These are phyloP conservation scores for Carduelis carduelis DNA, from an alignment of 2,797 vertebrate genomes.

Conservation along the genomic window DNA sequence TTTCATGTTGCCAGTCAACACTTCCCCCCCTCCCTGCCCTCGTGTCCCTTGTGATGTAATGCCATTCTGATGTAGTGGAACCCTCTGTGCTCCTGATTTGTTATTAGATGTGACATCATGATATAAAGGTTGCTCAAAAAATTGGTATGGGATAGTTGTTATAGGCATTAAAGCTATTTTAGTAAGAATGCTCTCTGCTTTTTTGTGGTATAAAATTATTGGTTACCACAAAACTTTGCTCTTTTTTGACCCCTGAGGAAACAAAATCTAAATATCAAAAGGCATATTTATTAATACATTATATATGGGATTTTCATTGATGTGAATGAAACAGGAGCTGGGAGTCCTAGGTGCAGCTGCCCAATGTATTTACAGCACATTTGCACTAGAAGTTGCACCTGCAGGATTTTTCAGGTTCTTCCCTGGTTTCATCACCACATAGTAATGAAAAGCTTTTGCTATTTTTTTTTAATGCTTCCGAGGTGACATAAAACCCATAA, in stretches of 20 bases:
- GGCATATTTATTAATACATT: neutral
- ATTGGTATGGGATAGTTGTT: neutral
- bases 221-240: neutral
- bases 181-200: neutral
- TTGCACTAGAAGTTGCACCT: neutral
- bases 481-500: neutral
- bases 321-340: neutral
- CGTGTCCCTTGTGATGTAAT: neutral
- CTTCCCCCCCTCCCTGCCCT: neutral
- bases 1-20: conserved; percentile 33
- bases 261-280: neutral
- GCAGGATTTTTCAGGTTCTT: neutral
- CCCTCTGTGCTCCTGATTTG: neutral
- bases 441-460: neutral
- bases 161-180: neutral
- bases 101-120: neutral
- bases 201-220: neutral
- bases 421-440: neutral
- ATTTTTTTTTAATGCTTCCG: neutral
- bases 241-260: neutral
- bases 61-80: neutral
- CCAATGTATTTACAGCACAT: neutral
- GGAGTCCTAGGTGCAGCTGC: neutral
- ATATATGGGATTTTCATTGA: neutral
- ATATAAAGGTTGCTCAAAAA: neutral